Evolutionary conservation across 2,113 vertebrate genomes (phyloP).

Genomic region (Macquaria ambigua): DNA sequence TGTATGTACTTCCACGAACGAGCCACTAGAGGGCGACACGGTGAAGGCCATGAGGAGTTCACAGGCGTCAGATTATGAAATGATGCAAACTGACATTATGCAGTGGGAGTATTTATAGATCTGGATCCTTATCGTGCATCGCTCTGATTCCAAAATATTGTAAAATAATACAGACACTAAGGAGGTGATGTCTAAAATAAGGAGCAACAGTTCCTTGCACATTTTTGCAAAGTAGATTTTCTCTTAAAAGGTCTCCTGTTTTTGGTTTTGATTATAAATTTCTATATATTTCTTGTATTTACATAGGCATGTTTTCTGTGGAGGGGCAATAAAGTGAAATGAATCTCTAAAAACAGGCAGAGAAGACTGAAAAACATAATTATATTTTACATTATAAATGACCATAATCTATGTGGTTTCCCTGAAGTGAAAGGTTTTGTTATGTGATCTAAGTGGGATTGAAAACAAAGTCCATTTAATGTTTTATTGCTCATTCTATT

Average conservation of each 20-base stretch:
- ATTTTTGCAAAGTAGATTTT: background rate
- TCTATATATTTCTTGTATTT: background rate
- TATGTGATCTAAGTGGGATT: background rate
- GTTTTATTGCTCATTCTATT: background rate
- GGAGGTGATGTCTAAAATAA: background rate
- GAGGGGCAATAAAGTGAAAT: background rate
- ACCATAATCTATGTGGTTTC: background rate
- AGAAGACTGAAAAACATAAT: background rate
- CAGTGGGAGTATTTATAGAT: background rate
- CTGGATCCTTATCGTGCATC: background rate
- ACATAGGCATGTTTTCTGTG: background rate
- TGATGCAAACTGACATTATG: background rate
- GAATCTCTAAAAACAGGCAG: background rate
- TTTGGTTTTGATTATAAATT: background rate
- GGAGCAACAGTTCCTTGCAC: no score
- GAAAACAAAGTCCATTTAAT: background rate
- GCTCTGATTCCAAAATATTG: no score
- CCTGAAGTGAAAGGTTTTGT: no score
- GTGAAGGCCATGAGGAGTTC: background rate
- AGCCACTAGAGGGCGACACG: constrained; percentile 27
- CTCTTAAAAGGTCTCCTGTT: background rate
- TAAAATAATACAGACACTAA: background rate
- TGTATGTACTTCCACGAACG: accelerated
- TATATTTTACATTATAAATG: background rate
- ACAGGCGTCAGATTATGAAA: background rate